These are phyloP conservation scores for Lipophrys pholis DNA, from an alignment of 2,113 vertebrate genomes.

Conservation along the genomic window DNA sequence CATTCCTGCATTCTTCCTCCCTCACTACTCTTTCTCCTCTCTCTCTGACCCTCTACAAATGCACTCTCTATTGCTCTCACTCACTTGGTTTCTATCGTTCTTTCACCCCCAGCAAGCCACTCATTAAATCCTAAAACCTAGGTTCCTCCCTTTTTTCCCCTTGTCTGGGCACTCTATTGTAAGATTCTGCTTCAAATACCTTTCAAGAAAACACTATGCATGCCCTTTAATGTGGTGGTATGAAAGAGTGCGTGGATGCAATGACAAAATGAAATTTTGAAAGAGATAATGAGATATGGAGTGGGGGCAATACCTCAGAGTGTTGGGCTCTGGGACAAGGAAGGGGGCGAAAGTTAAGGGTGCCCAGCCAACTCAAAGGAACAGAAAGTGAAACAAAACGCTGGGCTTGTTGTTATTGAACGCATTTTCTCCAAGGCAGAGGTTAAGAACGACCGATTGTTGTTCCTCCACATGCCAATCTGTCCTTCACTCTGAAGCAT, in stretches of 20 bases:
- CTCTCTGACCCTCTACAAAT: conserved; percentile 58
- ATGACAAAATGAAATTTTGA: conserved; percentile 74
- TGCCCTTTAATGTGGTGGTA: conserved; percentile 65
- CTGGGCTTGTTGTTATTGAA: conserved; percentile 59
- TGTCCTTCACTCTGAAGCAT: conserved; percentile 59
- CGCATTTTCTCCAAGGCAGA: conserved; percentile 60
- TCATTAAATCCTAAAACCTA: conserved; percentile 96
- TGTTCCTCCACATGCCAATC: conserved; percentile 65
- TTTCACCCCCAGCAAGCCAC: conserved; percentile 78
- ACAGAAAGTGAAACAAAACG: conserved; percentile 68
- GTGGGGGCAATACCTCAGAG: conserved; percentile 64
- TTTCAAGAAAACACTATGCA: conserved; percentile 87
- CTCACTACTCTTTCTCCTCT: conserved; percentile 52
- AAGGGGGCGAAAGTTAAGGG: conserved; percentile 70
- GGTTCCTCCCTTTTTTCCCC: conserved; percentile 81
- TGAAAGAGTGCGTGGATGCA: conserved; percentile 61
- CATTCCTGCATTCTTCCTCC: conserved; percentile 83
- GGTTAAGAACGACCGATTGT: conserved; percentile 61
- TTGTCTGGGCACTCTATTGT: conserved; percentile 91
- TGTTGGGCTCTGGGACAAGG: conserved; percentile 58
- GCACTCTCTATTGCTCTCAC: conserved; percentile 61
- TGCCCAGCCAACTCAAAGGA: conserved; percentile 62
- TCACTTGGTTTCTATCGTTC: conserved; percentile 71
- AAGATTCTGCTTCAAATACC: conserved; percentile 92
- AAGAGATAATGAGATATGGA: conserved; percentile 78